phyloP scores from a whole-genome alignment of 1,140 invertebrate species.

The Acarapis woodi region DNA sequence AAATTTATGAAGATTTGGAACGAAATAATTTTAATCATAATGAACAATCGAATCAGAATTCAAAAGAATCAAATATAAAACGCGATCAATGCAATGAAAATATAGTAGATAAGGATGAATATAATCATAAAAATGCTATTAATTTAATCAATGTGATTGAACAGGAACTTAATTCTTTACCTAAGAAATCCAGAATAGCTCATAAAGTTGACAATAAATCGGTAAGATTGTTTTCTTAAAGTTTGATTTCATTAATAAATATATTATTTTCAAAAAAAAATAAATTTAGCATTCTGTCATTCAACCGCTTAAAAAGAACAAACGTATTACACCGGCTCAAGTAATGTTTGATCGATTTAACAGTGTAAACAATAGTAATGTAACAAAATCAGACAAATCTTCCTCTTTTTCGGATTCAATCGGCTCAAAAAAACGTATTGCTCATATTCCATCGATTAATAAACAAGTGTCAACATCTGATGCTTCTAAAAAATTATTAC shows the following conservation, averaged over 20 bases:
- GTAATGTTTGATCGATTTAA: slow-evolving; percentile 1
- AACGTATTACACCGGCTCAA: slow-evolving; percentile 7
- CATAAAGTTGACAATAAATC: background rate
- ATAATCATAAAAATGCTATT: too few relatives aligned
- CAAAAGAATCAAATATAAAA: too few relatives aligned
- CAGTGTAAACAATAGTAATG: background rate
- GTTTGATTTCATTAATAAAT: background rate
- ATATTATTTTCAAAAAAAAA: slow-evolving; percentile 5
- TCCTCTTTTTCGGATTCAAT: slow-evolving; percentile 1
- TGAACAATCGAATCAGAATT: too few relatives aligned
- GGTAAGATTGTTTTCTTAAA: background rate
- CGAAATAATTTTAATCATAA: too few relatives aligned
- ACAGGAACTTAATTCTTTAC: too few relatives aligned
- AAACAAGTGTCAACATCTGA: slow-evolving; percentile 1
- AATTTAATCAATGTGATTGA: too few relatives aligned
- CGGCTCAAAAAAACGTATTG: slow-evolving; percentile 14
- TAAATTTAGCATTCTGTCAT: background rate
- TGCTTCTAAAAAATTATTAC: slow-evolving; percentile 26
- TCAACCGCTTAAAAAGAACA: too few relatives aligned
- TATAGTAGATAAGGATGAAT: too few relatives aligned
- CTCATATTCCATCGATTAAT: slow-evolving; percentile 13
- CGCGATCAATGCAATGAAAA: too few relatives aligned
- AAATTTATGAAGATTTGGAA: too few relatives aligned
- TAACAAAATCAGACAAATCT: background rate
- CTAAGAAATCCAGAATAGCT: background rate